These are phyloP conservation scores for Trematomus loennbergii DNA, from an alignment of 2,113 vertebrate species.

Conservation along the genomic window DNA sequence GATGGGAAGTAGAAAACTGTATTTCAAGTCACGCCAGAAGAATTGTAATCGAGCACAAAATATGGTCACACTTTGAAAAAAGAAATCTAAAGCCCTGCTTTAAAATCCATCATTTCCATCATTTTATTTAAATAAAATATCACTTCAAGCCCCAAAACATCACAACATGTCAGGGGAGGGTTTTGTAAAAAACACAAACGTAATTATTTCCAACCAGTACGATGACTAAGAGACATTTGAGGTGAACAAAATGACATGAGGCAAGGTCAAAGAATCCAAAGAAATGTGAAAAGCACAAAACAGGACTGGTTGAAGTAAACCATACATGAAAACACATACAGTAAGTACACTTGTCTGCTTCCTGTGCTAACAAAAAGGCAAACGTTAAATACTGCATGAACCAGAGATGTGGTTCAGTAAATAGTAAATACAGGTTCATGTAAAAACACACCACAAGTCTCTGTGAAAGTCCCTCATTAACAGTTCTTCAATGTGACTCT, in stretches of 20 bases:
- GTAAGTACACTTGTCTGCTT: constrained; percentile 49
- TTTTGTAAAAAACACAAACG: neutral
- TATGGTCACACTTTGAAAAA: constrained; percentile 22
- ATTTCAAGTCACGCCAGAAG: neutral
- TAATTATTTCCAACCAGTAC: constrained; percentile 35
- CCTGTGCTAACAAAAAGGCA: constrained; percentile 54
- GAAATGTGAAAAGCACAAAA: constrained; percentile 44
- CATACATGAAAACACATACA: constrained; percentile 45
- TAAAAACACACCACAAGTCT: constrained; percentile 26
- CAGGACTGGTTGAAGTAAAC: constrained; percentile 31
- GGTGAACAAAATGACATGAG: constrained; percentile 37
- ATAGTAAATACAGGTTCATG: constrained; percentile 10
- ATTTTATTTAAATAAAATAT: constrained; percentile 66
- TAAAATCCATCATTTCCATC: constrained; percentile 45
- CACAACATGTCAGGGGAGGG: constrained; percentile 13
- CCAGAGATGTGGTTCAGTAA: constrained; percentile 37
- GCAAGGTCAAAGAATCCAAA: constrained; percentile 31
- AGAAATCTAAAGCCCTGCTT: constrained; percentile 21
- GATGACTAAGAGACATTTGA: constrained; percentile 26
- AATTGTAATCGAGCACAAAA: neutral
- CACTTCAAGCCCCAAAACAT: constrained; percentile 41
- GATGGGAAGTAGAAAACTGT: neutral
- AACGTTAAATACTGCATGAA: constrained; percentile 72
- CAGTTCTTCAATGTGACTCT: neutral
- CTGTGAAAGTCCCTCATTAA: constrained; percentile 19